These are phyloP conservation scores for Bombus fervidus DNA, from an alignment of 1,140 invertebrate species.

Conservation along the genomic window DNA sequence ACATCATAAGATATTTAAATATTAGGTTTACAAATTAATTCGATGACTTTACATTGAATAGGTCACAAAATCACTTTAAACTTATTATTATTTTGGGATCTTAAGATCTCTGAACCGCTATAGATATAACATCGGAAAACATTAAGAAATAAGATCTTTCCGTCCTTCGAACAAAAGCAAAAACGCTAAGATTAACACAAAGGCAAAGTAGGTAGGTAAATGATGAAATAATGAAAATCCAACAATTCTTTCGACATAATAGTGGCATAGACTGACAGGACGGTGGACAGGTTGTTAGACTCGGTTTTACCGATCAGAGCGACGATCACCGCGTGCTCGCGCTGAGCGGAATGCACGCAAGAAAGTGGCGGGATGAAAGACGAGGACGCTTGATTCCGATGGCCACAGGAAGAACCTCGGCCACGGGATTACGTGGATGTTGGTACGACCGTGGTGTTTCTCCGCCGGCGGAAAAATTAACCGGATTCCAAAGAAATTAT, in stretches of 20 bases:
- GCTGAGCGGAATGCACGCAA: constrained; percentile 36
- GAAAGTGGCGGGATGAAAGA: constrained; percentile 51
- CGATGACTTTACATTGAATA: too few species aligned
- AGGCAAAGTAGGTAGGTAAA: too few species aligned
- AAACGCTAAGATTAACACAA: too few species aligned
- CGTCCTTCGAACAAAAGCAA: too few species aligned
- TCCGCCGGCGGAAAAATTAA: constrained; percentile 27
- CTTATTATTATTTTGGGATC: too few species aligned
- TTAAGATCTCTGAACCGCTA: too few species aligned
- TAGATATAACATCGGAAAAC: too few species aligned
- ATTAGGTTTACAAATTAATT: too few species aligned
- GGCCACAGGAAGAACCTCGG: constrained; percentile 43
- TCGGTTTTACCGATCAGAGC: constrained; percentile 26
- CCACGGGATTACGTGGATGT: constrained; percentile 51
- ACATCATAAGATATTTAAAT: too few species aligned
- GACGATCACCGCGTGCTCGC: not conserved
- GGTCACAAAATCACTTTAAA: too few species aligned
- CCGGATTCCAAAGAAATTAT: constrained; percentile 49
- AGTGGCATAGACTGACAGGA: not conserved
- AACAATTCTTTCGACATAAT: not conserved
- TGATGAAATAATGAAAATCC: too few species aligned
- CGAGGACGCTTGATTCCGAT: constrained; percentile 41
- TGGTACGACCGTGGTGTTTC: not conserved
- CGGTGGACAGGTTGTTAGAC: not conserved
- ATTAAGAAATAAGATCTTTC: too few species aligned